Conservation (phyloP, 1,140 invertebrate species). For the Diorhabda elongata region DNA sequence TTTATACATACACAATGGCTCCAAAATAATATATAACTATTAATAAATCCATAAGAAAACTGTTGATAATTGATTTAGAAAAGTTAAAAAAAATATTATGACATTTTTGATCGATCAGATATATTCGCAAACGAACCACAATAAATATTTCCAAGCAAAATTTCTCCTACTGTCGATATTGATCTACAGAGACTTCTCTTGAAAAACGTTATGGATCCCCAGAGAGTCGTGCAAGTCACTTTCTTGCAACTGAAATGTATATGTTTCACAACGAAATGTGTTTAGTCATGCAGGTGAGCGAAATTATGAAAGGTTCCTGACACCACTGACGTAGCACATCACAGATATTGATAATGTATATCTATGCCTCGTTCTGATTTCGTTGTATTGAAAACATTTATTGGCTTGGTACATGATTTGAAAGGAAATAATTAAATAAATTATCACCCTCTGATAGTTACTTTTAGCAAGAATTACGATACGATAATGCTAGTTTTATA, state of each 20-base stretch:
- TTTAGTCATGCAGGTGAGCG: constrained; percentile 23
- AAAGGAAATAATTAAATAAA: background rate
- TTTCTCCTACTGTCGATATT: constrained; percentile 3
- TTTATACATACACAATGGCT: too few species aligned
- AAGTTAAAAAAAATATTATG: background rate
- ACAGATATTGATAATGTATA: constrained; percentile 11
- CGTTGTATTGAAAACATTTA: constrained; percentile 2
- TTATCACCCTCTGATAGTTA: too few species aligned
- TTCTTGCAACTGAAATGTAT: constrained; percentile 22
- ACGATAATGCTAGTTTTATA: too few species aligned
- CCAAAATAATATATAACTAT: too few species aligned
- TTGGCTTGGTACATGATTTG: background rate
- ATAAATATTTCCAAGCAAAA: constrained; percentile 5
- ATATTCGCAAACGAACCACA: background rate
- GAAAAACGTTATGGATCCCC: constrained; percentile 22
- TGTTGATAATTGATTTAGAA: too few species aligned
- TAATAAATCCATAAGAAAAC: too few species aligned
- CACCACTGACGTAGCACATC: constrained; percentile 9
- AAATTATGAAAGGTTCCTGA: constrained; percentile 19
- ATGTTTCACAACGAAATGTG: constrained; percentile 9
- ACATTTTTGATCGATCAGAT: background rate
- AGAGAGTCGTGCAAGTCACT: constrained; percentile 25
- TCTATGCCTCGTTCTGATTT: constrained; percentile 8
- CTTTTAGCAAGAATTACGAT: too few species aligned
- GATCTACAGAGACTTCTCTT: constrained; percentile 9